These are phyloP conservation scores for Pangasius krempfi DNA, from an alignment of 2,797 vertebrate species.

Conservation along the genomic window DNA sequence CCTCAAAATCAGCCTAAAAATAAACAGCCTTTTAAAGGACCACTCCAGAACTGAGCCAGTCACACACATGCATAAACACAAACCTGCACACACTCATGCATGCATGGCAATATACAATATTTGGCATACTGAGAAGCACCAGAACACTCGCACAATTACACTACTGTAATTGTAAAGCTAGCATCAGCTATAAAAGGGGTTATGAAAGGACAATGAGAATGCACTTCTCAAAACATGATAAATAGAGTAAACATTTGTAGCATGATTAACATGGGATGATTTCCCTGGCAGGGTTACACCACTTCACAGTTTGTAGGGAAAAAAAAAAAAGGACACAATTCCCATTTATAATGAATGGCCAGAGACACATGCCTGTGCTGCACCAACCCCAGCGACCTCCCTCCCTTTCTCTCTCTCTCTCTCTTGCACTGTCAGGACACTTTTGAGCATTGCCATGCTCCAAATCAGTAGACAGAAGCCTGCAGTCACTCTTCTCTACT, in stretches of 20 bases:
- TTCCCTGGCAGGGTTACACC: slow-evolving; percentile 69
- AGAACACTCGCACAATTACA: slow-evolving; percentile 5
- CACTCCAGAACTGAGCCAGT: slow-evolving; percentile 51
- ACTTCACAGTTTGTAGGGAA: slow-evolving; percentile 51
- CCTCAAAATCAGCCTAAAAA: slow-evolving; percentile 75
- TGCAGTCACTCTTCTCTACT: neutral
- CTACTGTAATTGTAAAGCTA: slow-evolving; percentile 11
- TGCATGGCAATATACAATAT: neutral
- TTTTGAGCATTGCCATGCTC: neutral
- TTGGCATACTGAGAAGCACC: neutral
- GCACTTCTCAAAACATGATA: slow-evolving; percentile 69
- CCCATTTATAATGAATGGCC: slow-evolving; percentile 80
- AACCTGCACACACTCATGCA: slow-evolving; percentile 14
- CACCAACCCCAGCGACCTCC: neutral
- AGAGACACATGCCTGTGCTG: slow-evolving; percentile 63
- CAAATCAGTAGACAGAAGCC: slow-evolving; percentile 10
- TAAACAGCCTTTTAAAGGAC: slow-evolving; percentile 69
- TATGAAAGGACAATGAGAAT: slow-evolving; percentile 45
- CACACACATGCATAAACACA: slow-evolving; percentile 40
- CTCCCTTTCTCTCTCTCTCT: neutral
- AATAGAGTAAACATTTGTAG: slow-evolving; percentile 71
- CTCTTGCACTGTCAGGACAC: slow-evolving; percentile 57
- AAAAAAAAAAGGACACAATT: slow-evolving; percentile 69
- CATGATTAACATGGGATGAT: slow-evolving; percentile 70
- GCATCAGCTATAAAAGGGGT: slow-evolving; percentile 7